These are phyloP conservation scores for Aspiorhynchus laticeps DNA, from an alignment of 2,113 vertebrate genomes.

Conservation along the genomic window DNA sequence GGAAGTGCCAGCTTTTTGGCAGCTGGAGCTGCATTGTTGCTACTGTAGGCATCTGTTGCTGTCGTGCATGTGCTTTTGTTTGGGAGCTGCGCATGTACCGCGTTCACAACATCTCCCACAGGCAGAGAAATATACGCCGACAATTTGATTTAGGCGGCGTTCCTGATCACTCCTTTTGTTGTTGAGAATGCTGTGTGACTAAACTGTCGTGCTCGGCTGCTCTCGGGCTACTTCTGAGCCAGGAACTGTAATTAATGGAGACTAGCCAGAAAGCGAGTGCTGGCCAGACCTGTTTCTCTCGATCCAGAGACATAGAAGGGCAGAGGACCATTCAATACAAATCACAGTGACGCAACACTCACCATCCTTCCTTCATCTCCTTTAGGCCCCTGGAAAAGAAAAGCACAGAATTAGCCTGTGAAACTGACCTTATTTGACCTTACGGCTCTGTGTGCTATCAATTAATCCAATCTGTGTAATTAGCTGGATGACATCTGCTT, in stretches of 20 bases:
- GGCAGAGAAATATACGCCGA: slow-evolving; percentile 61
- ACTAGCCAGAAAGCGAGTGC: slow-evolving; percentile 1
- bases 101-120: slow-evolving; percentile 59
- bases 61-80: slow-evolving; percentile 45
- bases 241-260: slow-evolving; percentile 34
- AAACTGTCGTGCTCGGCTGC: slow-evolving; percentile 23
- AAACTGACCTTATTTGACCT: slow-evolving; percentile 21
- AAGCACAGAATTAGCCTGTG: slow-evolving; percentile 59
- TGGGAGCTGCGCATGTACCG: slow-evolving; percentile 13
- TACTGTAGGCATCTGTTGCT: not conserved
- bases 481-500: not conserved
- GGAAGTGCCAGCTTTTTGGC: slow-evolving; percentile 56
- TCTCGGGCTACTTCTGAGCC: slow-evolving; percentile 23
- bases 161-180: slow-evolving; percentile 56
- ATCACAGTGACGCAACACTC: slow-evolving; percentile 70
- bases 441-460: not conserved
- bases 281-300: not conserved
- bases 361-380: slow-evolving; percentile 89
- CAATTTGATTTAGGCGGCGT: slow-evolving; percentile 60
- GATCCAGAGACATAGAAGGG: slow-evolving; percentile 36
- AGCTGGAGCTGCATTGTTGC: not conserved
- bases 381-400: slow-evolving; percentile 85
- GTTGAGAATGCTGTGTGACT: slow-evolving; percentile 8
- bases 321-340: slow-evolving; percentile 50
- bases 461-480: not conserved